Conservation (phyloP, 2,888 invertebrate species). For the Pseudeuparius sepicola region DNA sequence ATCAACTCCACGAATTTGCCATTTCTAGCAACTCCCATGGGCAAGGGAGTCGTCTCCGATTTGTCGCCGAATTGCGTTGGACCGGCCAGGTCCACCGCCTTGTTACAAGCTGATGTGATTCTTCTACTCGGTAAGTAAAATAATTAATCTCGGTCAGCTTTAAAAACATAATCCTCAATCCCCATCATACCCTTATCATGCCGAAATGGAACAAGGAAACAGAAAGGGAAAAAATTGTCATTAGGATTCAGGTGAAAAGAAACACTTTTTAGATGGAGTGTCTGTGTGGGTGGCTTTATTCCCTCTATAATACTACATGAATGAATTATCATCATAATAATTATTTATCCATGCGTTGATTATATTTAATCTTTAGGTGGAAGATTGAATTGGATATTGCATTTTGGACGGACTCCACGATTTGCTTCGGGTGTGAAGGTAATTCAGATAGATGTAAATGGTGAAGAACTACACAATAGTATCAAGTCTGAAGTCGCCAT, state of each 20-base stretch:
- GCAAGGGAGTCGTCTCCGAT: slow-evolving; percentile 71
- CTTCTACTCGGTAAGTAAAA: slow-evolving; percentile 39
- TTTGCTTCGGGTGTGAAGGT: slow-evolving; percentile 75
- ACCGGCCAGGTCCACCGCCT: slow-evolving; percentile 75
- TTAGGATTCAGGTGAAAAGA: too few relatives aligned
- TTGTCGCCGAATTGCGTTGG: slow-evolving; percentile 64
- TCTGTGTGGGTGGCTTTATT: too few relatives aligned
- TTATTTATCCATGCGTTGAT: too few relatives aligned
- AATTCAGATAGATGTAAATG: slow-evolving; percentile 76
- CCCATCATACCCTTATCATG: too few relatives aligned
- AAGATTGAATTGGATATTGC: slow-evolving; percentile 94
- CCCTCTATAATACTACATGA: too few relatives aligned
- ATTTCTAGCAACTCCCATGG: slow-evolving; percentile 94
- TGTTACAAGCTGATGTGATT: slow-evolving; percentile 82
- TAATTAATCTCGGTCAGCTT: too few relatives aligned
- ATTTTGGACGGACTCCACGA: slow-evolving; percentile 85
- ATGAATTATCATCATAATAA: too few relatives aligned
- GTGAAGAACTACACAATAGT: slow-evolving; percentile 92
- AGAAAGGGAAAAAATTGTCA: too few relatives aligned
- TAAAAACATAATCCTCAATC: too few relatives aligned
- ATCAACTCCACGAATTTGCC: slow-evolving; percentile 67
- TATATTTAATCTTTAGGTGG: slow-evolving; percentile 54
- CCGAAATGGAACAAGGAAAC: too few relatives aligned
- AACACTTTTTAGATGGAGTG: too few relatives aligned
- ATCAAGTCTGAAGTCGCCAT: slow-evolving; percentile 68